Base-by-base conservation (phyloP, 37 sponge, comb jelly and placozoan genomes). In the Chondrosia reniformis region DNA sequence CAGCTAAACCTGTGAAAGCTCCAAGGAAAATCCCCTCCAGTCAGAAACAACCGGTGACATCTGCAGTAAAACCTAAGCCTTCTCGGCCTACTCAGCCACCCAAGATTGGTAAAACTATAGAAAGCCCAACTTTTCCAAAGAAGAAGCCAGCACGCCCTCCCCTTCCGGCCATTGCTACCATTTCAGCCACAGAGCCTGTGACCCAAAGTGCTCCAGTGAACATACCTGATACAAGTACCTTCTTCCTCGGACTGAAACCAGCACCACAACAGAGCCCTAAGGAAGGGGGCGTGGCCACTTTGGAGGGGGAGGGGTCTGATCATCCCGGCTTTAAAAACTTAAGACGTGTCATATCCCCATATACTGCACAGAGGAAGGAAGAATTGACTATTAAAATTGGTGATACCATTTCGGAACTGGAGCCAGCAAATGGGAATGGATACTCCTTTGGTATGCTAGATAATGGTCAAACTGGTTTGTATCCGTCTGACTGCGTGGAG, bases 391-490 rank as follows among this genome's bases (percentile, higher is more conserved):
- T 91, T 32, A 62, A 42, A 21, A 37, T 28, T 12, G 92, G 92
- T 10, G 92, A 91, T 43, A 40, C 80, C n/a, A 27, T 91, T 2
- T 61, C 85, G 0, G 57, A 77, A 21, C 66, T 91, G 3, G 87
- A 84, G 4, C 77, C 67, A 2, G 27, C 80, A 10, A 74, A 62
- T 59, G 62, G 44, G 21, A 25, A 55, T 33, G 83, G 83, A 0
- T 73, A 73, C 36, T 66, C 65, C 25, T 87, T 78, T 54, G 92
- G 92, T 4, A 91, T 87, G 92, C 43, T 84, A 27, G 92, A 91
- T 37, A 75, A 87, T 81, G 88, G 88, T 0, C 74, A 74, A 10
- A 91, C 88, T 61, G 92, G 88, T 36, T 33, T 91, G 4, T 91
- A 85, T 63, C 88, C 84, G n/a, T 32, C 75, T 5, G 41, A 57